Evolutionary conservation across 2,797 vertebrate genomes (phyloP), one percentile per base, ranked within the genome.

Genomic region (Hoplostethus mediterraneus): DNA sequence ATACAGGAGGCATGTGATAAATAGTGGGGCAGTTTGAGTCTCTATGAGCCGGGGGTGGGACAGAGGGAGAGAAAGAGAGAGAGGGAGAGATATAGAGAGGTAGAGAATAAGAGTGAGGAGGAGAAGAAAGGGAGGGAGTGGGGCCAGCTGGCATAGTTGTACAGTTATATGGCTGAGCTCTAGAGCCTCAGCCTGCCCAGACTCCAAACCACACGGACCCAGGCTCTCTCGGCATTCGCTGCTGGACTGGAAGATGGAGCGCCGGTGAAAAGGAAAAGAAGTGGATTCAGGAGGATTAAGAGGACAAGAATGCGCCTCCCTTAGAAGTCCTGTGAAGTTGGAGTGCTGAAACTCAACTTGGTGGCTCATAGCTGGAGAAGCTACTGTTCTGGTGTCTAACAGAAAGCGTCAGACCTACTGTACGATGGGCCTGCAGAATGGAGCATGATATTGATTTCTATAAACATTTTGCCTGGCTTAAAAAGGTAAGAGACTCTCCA

Each of bases 391-490:
- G 85, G 70, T 67, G 79, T 88, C 84, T 90, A 80, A 89, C 75
- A 67, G 58, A 69, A 80, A 79, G 78, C 92, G 88, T 84, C 90
- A 92, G 91, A 94, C 90, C 90, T 91, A n/a, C 55, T 71, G 70
- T 81, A 95, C 94, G 88, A 98, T 98, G 97, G 97, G 95, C 94
- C 88, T 94, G 88, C 94, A 97, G 93, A 89, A 99, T 99, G 97
- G 98, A 99, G 94, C 94, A 95, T 93, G 95, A 97, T 86, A 96
- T 97, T 95, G 97, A 99, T 95, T 96, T 98, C 94, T 96, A 98
- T 95, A 97, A 96, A 94, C 97, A 98, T 92, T 98, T 99, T 92
- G 89, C 96, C 65, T 99, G 98, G 98, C 96, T 98, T 60, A 96
- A 94, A 89, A 97, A 97, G 97, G 98, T 99, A 96, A 97, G 97